These are phyloP conservation scores for Daboia siamensis DNA, from an alignment of 2,113 vertebrate genomes.

Conservation along the genomic window DNA sequence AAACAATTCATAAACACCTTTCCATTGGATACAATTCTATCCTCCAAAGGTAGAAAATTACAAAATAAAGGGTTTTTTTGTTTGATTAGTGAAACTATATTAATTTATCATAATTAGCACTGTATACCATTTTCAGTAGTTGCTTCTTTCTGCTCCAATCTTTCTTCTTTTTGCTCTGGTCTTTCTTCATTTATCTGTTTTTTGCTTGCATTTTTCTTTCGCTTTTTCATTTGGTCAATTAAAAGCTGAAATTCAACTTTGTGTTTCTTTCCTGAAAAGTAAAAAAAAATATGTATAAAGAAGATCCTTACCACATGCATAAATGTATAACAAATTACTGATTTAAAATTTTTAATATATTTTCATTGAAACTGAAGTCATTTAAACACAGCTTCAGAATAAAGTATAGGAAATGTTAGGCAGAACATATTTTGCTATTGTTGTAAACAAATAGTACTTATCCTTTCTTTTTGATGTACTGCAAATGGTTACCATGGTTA, in stretches of 20 bases:
- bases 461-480: neutral
- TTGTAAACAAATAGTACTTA: neutral
- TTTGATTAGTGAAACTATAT: neutral
- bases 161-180: neutral
- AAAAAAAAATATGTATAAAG: slow-evolving; percentile 16
- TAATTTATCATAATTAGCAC: neutral
- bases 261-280: slow-evolving; percentile 83
- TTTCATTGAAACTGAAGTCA: neutral
- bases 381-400: neutral
- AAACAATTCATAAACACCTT: neutral
- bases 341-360: neutral
- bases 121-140: slow-evolving; percentile 55
- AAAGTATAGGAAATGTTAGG: neutral
- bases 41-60: neutral
- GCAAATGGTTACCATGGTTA: neutral
- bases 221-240: slow-evolving; percentile 80
- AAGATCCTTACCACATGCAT: neutral
- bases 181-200: slow-evolving; percentile 17
- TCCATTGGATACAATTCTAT: neutral
- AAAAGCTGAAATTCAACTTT: slow-evolving; percentile 81
- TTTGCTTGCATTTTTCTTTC: slow-evolving; percentile 65
- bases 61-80: neutral
- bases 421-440: neutral
- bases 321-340: neutral
- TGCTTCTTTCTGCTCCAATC: neutral